Evolutionary conservation across 2,113 vertebrate species (phyloP), one percentile per base, ranked within the genome.

Genomic region (Corythornis vintsioides): DNA sequence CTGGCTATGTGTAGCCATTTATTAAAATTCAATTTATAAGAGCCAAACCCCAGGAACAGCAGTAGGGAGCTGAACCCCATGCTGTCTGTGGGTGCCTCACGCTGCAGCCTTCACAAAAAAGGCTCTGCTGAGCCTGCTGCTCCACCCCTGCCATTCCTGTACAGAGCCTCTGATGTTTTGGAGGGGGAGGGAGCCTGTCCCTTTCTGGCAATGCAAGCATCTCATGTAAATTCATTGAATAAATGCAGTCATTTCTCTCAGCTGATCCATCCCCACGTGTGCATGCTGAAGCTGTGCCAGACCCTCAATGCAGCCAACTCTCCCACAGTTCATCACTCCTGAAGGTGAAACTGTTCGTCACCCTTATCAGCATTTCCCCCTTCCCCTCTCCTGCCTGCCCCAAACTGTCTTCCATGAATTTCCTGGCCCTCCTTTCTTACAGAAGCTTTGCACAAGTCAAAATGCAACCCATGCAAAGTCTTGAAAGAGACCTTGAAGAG

Each of bases 151-250:
- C 16, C 2, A 0, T 2, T 85, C 67, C 84, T 95, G 67, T 73
- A 77, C 0, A 1, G 67, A 90, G 64, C 15, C 10, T 2, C 74
- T 84, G 94, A 82, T 85, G 80, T 88, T 88, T 78, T 52, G 71
- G 78, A 95, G 91, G 83, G 60, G 81, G 86, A 6, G 87, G 81
- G 79, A 92, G 91, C 81, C 64, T 9, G 0, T 92, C 78, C 81
- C 50, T 75, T 93, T 87, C 93, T 94, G 96, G 91, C 84, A 94
- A 73, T 0, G 7, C 60, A 91, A 60, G 78, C 82, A 82, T 78
- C 95, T 96, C 95, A 96, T 96, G 94, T 87, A 96, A 96, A 96
- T 96, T 96, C 92, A 96, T 91, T 96, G 94, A 96, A 93, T 85
- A 96, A 96, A 92, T 95, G 92, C 96, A 96, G 95, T 94, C 95